Percentiles rank a stretch among this genome's conserved stretches.
Conservation (phyloP, 2,888 invertebrate genomes). For the Drosophila hamatofila region DNA sequence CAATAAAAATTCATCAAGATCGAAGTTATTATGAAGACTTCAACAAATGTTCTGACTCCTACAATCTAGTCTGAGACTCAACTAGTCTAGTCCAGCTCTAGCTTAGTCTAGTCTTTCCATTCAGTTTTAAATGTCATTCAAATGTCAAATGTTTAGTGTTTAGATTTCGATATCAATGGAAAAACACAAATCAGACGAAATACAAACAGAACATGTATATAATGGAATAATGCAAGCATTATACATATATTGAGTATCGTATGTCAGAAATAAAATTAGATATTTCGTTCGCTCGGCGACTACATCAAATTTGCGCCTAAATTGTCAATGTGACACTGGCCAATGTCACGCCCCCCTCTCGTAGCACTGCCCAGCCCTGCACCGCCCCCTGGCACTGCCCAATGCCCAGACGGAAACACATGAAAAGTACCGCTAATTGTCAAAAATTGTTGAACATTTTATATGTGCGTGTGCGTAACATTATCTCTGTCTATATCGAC, state of each 20-base stretch:
- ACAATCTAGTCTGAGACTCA: background rate
- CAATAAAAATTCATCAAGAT: no score
- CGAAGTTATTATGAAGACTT: background rate
- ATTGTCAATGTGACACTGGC: constrained; percentile 74
- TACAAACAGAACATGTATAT: constrained; percentile 16
- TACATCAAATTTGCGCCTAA: constrained; percentile 76
- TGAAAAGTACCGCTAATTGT: constrained; percentile 82
- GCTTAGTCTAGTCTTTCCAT: no score
- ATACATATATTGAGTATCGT: background rate
- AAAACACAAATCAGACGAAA: constrained; percentile 54
- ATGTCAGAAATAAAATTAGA: constrained; percentile 30
- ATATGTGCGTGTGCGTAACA: constrained; percentile 55
- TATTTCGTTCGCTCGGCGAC: constrained; percentile 29
- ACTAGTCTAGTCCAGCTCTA: background rate
- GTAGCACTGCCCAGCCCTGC: background rate
- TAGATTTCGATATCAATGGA: constrained; percentile 51
- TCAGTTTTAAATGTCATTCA: constrained; percentile 63
- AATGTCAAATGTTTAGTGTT: constrained; percentile 66
- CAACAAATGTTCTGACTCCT: background rate
- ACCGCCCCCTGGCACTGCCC: background rate
- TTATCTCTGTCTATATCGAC: constrained; percentile 44
- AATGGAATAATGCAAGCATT: constrained; percentile 2
- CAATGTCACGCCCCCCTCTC: constrained; percentile 31
- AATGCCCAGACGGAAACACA: constrained; percentile 34
- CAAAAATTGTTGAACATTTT: constrained; percentile 76